phyloP scores from a whole-genome alignment of 1,140 invertebrate species.

The Drosophila mauritiana region DNA sequence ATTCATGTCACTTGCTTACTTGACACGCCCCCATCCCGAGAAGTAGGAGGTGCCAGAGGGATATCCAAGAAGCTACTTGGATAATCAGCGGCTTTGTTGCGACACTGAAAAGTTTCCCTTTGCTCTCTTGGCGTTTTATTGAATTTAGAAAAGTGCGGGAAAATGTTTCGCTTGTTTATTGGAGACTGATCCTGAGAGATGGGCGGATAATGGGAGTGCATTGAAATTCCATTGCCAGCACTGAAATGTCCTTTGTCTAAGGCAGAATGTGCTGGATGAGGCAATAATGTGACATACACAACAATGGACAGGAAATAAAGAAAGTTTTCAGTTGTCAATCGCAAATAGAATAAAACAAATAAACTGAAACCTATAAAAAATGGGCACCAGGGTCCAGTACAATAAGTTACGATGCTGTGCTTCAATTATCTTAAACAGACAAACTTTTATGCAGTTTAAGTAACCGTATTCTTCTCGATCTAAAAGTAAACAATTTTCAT shows the following conservation, averaged over 20 bases:
- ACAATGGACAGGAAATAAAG: constrained; percentile 36
- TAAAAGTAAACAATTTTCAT: not conserved
- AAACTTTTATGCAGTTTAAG: not conserved
- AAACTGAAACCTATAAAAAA: constrained; percentile 11
- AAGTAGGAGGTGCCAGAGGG: constrained; percentile 1
- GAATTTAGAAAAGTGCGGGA: constrained; percentile 44
- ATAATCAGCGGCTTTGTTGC: constrained; percentile 61
- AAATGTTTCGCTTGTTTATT: constrained; percentile 56
- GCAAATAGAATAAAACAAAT: constrained; percentile 32
- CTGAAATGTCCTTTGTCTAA: constrained; percentile 7
- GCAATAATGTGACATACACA: constrained; percentile 54
- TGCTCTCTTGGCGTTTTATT: constrained; percentile 40
- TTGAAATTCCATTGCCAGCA: constrained; percentile 43
- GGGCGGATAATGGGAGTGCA: constrained; percentile 14
- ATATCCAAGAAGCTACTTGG: constrained; percentile 32
- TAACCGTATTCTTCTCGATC: not conserved
- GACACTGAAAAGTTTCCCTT: constrained; percentile 48
- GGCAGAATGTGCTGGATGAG: constrained; percentile 3
- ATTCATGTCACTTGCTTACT: constrained; percentile 55
- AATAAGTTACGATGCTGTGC: no score
- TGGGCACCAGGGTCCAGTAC: not conserved
- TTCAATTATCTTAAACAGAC: not conserved
- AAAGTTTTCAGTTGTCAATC: constrained; percentile 48
- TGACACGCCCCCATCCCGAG: constrained; percentile 32
- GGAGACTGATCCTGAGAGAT: constrained; percentile 30